These are phyloP conservation scores for Gopherus flavomarginatus DNA, from an alignment of 2,113 vertebrate species.

Conservation along the genomic window DNA sequence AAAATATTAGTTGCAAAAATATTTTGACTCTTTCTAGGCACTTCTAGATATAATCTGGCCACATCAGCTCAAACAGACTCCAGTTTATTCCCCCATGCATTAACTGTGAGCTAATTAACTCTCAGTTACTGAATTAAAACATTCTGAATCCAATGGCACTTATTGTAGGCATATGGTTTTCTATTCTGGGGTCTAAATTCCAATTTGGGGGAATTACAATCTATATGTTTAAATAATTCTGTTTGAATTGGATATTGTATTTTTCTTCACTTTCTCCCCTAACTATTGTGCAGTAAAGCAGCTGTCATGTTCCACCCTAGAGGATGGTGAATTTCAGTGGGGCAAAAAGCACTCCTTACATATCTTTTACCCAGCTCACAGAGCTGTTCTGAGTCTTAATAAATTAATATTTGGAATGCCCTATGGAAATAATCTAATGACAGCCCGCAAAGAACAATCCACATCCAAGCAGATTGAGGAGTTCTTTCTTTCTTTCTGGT, in stretches of 20 bases:
- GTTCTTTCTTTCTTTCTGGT: constrained; percentile 24
- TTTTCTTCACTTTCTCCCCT: background rate
- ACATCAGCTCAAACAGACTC: background rate
- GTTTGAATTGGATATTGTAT: background rate
- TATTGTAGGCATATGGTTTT: accelerated
- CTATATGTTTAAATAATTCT: background rate
- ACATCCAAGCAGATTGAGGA: background rate
- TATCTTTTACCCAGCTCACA: background rate
- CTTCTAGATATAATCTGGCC: background rate
- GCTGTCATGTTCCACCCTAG: background rate
- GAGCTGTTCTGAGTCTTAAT: background rate
- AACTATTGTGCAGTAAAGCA: background rate
- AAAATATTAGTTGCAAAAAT: background rate
- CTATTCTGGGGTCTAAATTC: background rate
- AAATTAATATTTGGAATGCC: background rate
- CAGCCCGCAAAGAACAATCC: background rate
- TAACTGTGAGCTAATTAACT: background rate
- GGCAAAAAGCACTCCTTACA: background rate
- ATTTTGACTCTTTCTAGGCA: background rate
- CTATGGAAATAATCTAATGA: background rate
- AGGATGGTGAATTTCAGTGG: background rate
- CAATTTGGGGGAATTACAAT: background rate
- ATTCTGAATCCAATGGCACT: background rate
- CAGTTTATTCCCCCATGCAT: background rate
- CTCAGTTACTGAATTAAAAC: background rate